Evolutionary conservation across 2,797 vertebrate genomes (phyloP).

Genomic region (Cygnus olor): DNA sequence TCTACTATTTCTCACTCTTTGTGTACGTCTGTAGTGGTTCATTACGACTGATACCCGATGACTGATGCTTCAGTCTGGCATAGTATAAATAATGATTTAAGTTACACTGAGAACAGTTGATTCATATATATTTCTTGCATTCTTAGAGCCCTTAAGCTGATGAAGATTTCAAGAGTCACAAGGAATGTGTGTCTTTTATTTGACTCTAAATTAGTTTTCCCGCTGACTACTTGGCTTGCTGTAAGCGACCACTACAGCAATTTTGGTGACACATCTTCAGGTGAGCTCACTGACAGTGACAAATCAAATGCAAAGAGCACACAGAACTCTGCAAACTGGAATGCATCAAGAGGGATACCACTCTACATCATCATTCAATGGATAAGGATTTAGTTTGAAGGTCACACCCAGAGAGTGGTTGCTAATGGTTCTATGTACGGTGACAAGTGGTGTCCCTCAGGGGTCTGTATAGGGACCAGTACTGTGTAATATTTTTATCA

Average conservation of each 20-base stretch:
- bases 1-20: not conserved
- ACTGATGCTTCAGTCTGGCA: not conserved
- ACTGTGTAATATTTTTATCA: too few species aligned
- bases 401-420: too few species aligned
- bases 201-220: not conserved
- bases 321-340: not conserved
- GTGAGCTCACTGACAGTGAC: not conserved
- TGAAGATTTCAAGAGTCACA: not conserved
- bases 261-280: not conserved
- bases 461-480: too few species aligned
- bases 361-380: not conserved
- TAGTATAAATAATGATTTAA: not conserved
- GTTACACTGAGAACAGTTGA: not conserved
- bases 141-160: not conserved
- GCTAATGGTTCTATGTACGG: too few species aligned
- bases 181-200: not conserved
- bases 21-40: not conserved
- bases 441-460: too few species aligned
- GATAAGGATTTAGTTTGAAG: too few species aligned
- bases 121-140: not conserved
- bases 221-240: not conserved
- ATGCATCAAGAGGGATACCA: not conserved
- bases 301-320: not conserved
- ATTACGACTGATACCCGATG: rapidly evolving
- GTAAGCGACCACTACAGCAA: not conserved